Base-by-base conservation (phyloP, 2,797 vertebrate species). In the Uromys caudimaculatus region DNA sequence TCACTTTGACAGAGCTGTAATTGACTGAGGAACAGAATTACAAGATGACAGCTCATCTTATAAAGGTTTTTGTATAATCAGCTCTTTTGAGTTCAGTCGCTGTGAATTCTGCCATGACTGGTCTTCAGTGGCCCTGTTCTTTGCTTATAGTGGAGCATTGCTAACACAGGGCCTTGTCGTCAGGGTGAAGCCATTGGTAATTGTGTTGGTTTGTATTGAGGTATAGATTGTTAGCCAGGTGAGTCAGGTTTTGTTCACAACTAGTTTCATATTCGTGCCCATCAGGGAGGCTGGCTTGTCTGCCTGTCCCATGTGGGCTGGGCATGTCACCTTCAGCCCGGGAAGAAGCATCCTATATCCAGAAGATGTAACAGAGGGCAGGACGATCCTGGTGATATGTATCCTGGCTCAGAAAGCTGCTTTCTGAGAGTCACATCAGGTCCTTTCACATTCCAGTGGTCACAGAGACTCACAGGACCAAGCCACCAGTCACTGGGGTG, bases 91-190 rank as follows among this genome's bases (percentile, higher is more conserved):
- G n/a, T 78, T 95, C 60, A 64, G 19, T n/a, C 13, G 3, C 58
- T 56, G 67, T 82, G 85, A 67, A 47, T 88, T n/a, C 82, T 58
- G 24, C 60, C 38, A 64, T 73, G 60, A 69, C 69, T 50, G 35
- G 27, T 75, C 56, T 41, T 85, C 35, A 62, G 60, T 11, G 32
- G 67, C 85, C 62, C 91, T 60, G 0, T 60, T 85, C 29, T 71
- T 35, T 54, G 77, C 41, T 1, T n/a, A 23, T 76, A 69, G 44
- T 0, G 44, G 21, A 88, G 44, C 21, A 2, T 6, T 50, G 27
- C 73, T 94, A 81, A 90, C 91, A 94, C n/a, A 94, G 64, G 35
- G 29, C 41, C 76, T 56, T 86, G 41, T 94, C 50, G 75, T 83
- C 56, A 44, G n/a, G n/a, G n/a, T n/a, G n/a, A n/a, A n/a, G 50